phyloP scores from a whole-genome alignment of 2,888 invertebrate genomes.

The Drosophila quinaria region DNA sequence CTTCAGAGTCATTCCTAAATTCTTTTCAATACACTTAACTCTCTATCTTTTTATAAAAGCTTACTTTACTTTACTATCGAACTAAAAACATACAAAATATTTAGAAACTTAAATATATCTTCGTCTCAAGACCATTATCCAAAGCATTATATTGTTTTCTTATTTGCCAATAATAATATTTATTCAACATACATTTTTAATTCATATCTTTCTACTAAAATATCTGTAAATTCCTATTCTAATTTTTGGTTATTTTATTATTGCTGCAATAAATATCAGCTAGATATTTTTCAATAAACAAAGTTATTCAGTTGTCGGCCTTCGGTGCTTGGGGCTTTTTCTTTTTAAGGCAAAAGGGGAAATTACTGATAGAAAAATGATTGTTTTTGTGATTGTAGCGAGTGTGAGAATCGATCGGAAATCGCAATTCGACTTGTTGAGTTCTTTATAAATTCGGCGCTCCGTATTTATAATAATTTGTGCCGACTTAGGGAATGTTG shows the following conservation, averaged over 20 bases:
- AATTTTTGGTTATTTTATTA: not conserved
- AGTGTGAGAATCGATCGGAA: slow-evolving; percentile 28
- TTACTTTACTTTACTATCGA: too few relatives aligned
- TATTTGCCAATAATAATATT: not conserved
- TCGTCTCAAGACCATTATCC: too few relatives aligned
- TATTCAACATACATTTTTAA: not conserved
- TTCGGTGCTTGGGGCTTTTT: not conserved
- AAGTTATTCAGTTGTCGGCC: not conserved
- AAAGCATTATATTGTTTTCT: too few relatives aligned
- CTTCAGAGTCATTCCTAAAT: not conserved
- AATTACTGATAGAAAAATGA: slow-evolving; percentile 13
- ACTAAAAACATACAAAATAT: not conserved
- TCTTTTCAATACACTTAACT: not conserved
- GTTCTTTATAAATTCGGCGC: slow-evolving; percentile 9
- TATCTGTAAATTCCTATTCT: not conserved
- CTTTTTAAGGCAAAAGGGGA: not conserved
- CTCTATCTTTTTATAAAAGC: too few relatives aligned
- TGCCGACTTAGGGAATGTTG: slow-evolving; percentile 13
- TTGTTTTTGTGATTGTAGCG: slow-evolving; percentile 13
- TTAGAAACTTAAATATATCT: too few relatives aligned
- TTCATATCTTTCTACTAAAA: not conserved
- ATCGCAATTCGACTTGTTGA: slow-evolving; percentile 22
- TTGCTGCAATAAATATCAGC: not conserved
- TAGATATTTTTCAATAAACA: slow-evolving; percentile 38
- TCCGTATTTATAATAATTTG: slow-evolving; percentile 45